Evolutionary conservation across 1,140 invertebrate genomes (phyloP), one percentile per base, ranked within the genome.

Genomic region (Drosophila navojoa): DNA sequence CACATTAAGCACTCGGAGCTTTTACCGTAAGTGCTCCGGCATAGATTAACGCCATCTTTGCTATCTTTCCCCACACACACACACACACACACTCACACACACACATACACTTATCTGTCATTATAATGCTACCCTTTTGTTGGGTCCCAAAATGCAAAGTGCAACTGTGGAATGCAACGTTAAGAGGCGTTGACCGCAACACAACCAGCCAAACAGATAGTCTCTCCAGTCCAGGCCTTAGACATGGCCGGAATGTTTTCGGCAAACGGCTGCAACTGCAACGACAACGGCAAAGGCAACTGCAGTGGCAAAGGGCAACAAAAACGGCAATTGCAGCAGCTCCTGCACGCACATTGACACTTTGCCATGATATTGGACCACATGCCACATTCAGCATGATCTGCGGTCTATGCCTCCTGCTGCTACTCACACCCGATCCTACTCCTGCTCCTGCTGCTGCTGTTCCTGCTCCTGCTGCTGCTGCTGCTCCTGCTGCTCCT

Each of bases 321-420:
- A 22, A 22, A 22, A 22, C 19, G 35, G 35, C 35, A 38, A 38
- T 44, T 44, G 45, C 19, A 47, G 5, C 11, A 10, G 35, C 61
- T 68, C 44, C 61, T 62, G 68, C 84, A 74, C 66, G 55, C 66
- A 59, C 77, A 85, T 85, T 85, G 81, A 85, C 81, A 85, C 77
- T 77, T 71, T 85, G 81, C 77, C 84, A 85, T 85, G 77, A 85
- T 84, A 79, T 66, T 61, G 57, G 55, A 15, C 27, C 55, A 72
- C 27, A 40, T 59, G 54, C 38, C 62, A 16, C 42, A 45, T 50
- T 13, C 60, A 40, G 62, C 57, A 53, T 52, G 71, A 73, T 68
- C 63, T 76, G 74, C 53, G 62, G 74, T 73, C 49, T 19, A 13
- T 15, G 42, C 42, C 53, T 22, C 19, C 40, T 13, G 42, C 19